A percentile compares a stretch with the other conserved stretches of the same genome.
phyloP scores from a whole-genome alignment of 2,113 vertebrate genomes.

The Burhinus bistriatus region DNA sequence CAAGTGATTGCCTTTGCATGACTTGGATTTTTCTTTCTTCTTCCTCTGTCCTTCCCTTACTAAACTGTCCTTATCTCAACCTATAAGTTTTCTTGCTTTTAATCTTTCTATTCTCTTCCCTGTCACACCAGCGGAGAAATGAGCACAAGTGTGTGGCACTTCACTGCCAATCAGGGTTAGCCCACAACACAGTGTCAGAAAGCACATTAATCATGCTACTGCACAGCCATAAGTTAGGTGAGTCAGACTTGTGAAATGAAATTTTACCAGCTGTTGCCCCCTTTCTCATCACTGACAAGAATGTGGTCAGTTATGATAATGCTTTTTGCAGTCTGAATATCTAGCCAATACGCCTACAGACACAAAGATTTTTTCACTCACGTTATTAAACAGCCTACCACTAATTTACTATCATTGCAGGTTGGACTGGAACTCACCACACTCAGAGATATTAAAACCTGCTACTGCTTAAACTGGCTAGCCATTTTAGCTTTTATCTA shows the following conservation, averaged over 20 bases:
- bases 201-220: neutral
- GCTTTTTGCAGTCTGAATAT: neutral
- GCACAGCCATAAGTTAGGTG: neutral
- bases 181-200: neutral
- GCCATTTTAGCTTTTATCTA: neutral
- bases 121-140: rapidly evolving
- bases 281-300: neutral
- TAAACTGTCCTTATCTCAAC: neutral
- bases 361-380: neutral
- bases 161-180: neutral
- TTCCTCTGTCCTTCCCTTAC: neutral
- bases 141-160: neutral
- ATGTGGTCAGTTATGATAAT: neutral
- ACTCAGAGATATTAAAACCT: neutral
- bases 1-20: neutral
- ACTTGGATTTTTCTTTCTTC: neutral
- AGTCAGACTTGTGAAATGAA: neutral
- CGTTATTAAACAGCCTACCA: neutral
- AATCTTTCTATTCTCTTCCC: neutral
- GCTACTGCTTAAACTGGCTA: neutral
- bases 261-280: neutral
- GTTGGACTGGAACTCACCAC: neutral
- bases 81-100: neutral
- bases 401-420: neutral
- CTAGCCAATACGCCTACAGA: neutral